These are phyloP conservation scores for Nothocercus nigrocapillus DNA, from an alignment of 2,113 vertebrate genomes.

Conservation along the genomic window DNA sequence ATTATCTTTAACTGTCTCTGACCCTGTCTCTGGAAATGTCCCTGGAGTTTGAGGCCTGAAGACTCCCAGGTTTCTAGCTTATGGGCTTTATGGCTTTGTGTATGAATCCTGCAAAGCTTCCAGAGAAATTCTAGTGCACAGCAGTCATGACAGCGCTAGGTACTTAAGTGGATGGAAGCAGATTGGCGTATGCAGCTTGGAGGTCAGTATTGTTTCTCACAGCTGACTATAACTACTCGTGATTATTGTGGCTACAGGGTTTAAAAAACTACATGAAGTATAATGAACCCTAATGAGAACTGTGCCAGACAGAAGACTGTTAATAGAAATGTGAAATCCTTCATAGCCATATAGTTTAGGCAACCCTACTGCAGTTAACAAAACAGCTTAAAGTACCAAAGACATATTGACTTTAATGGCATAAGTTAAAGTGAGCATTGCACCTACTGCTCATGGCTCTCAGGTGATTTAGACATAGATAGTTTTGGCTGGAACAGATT, in stretches of 20 bases:
- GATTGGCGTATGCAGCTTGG: background rate
- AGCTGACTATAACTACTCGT: background rate
- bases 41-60: background rate
- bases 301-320: background rate
- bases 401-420: background rate
- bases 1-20: background rate
- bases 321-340: background rate
- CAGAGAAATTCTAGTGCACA: background rate
- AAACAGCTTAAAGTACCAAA: background rate
- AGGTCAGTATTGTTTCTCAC: background rate
- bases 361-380: background rate
- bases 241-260: background rate
- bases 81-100: background rate
- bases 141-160: background rate
- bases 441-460: background rate
- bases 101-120: background rate
- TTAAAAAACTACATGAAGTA: background rate
- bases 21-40: background rate
- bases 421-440: background rate
- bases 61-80: background rate
- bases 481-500: background rate
- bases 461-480: background rate
- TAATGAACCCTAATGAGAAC: background rate
- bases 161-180: fast-evolving
- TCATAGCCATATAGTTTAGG: fast-evolving